phyloP scores from a whole-genome alignment of 2,113 vertebrate species.

The Callospermophilus lateralis region DNA sequence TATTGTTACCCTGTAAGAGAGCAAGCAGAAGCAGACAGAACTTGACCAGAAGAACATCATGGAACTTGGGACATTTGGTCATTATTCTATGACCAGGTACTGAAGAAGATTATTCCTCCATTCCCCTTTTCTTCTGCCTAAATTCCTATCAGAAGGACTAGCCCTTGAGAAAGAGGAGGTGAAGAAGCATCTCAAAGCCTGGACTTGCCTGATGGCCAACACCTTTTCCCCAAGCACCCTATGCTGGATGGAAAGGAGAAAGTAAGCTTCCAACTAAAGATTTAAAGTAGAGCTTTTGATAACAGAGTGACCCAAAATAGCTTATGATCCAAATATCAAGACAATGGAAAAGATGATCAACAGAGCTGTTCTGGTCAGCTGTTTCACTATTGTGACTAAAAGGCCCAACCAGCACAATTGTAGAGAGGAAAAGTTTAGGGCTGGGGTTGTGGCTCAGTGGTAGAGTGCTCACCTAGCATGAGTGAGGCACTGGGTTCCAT shows the following conservation, averaged over 20 bases:
- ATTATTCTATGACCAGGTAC: background rate
- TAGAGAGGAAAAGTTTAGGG: too few relatives aligned
- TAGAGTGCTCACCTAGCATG: too few relatives aligned
- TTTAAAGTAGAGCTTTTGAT: background rate
- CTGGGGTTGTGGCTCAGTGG: too few relatives aligned
- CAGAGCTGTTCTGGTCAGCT: background rate
- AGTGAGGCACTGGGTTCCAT: too few relatives aligned
- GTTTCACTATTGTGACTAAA: too few relatives aligned
- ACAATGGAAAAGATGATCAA: background rate
- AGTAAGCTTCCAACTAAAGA: background rate
- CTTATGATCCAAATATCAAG: background rate
- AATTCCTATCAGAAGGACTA: background rate
- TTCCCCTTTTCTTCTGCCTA: background rate
- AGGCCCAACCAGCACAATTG: too few relatives aligned
- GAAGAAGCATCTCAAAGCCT: background rate
- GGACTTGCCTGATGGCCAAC: background rate
- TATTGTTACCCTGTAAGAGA: background rate
- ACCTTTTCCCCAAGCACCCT: background rate
- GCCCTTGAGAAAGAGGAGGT: background rate
- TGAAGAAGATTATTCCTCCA: background rate
- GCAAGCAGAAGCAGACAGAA: background rate
- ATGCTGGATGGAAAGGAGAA: background rate
- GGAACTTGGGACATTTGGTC: background rate
- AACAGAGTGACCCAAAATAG: background rate
- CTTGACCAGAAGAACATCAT: background rate